Evolutionary conservation across 92 coral and sea anemone species (phyloP), one percentile per base, ranked within the genome.

Genomic region (Paragorgia papillata): DNA sequence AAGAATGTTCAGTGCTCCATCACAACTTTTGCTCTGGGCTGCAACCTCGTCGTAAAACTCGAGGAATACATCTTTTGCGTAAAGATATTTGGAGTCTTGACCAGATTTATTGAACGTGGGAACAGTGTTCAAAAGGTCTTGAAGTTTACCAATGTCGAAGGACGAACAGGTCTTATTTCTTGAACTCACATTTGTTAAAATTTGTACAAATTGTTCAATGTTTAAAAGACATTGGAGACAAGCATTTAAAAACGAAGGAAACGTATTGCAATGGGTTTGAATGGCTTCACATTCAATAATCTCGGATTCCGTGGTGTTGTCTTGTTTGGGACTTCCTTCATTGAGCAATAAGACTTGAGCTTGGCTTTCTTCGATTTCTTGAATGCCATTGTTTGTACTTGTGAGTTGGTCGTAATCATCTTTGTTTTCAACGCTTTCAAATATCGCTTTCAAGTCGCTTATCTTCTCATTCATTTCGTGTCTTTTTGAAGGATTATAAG

Each of bases 161-260:
- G 51, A 35, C 10, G 51, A 21, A 26, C 24, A 25, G 15, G 50
- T 46, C 26, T 27, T 35, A 21, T 34, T 9, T 7, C 0, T 58
- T 32, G 33, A 2, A 58, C 0, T 19, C 28, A 21, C 20, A n/a
- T 20, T 63, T 21, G 73, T 26, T 22, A 68, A 10, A 30, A 48
- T 2, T 68, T 46, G 13, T 1, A 48, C 58, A 29, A 68, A 26
- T 37, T 26, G 60, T 44, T 55, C 78, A 20, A 55, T 21, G 21
- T 55, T 54, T 7, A 53, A 35, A 54, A 71, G 48, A n/a, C 78
- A 71, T 21, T 41, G 78, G 3, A 71, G 65, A 28, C 61, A 53
- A 18, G 48, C 28, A 55, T 71, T 21, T 32, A 71, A 7, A 51
- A 71, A 71, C 1, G 64, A 31, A 19, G 64, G 1, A 50, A 49